Percentiles rank a stretch among this genome's conserved stretches.
Conservation (phyloP, 2,797 vertebrate species). For the Cirrhinus molitorella region DNA sequence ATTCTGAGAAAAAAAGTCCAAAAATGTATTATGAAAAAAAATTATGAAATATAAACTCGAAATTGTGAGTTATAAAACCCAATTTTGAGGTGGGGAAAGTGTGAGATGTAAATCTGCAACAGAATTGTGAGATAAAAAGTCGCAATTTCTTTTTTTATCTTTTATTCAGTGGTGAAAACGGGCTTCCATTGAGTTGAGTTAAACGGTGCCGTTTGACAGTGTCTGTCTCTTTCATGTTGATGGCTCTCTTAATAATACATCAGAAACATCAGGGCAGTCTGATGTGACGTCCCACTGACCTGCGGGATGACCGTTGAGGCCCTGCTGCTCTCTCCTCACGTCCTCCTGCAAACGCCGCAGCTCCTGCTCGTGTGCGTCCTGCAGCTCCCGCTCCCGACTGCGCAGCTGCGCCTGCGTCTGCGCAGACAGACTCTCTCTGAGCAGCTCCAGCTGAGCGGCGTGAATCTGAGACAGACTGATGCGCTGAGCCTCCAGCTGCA, state of each 20-base stretch:
- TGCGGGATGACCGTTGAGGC: background rate
- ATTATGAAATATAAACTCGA: no score
- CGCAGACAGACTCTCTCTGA: constrained; percentile 80
- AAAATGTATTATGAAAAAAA: no score
- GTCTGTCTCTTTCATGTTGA: background rate
- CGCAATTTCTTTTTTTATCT: no score
- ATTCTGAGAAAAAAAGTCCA: no score
- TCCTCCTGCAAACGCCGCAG: constrained; percentile 58
- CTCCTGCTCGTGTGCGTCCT: constrained; percentile 74
- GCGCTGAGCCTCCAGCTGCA: constrained; percentile 93
- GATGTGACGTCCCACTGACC: constrained; percentile 1
- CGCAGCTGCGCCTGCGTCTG: constrained; percentile 79
- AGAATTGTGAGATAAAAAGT: no score
- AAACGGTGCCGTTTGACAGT: no score
- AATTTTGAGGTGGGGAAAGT: no score
- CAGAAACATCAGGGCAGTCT: background rate
- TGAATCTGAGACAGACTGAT: constrained; percentile 93
- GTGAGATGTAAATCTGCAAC: no score
- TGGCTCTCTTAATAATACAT: constrained; percentile 11
- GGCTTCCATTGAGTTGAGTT: no score
- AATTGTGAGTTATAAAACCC: no score
- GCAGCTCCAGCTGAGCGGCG: constrained; percentile 89
- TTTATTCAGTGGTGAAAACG: no score
- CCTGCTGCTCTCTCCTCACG: background rate
- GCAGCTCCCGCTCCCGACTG: constrained; percentile 80